Percentiles rank a stretch among this genome's conserved stretches.
Conservation (phyloP, 2,888 invertebrate species). For the Epiblema foenella region DNA sequence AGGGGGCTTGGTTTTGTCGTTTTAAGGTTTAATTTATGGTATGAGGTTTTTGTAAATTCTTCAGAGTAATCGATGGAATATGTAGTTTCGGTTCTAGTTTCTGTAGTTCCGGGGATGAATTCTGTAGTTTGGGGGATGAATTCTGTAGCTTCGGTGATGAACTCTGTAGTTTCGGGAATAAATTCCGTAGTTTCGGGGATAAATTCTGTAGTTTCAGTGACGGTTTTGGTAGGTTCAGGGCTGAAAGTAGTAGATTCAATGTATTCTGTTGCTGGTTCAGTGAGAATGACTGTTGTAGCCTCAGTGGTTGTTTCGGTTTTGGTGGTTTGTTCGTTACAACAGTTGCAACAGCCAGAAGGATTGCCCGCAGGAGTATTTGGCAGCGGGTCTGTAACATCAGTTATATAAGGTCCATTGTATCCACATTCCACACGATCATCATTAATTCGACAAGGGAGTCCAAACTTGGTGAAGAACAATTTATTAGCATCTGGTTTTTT, state of each 20-base stretch:
- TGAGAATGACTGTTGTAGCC: neutral
- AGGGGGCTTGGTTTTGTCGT: neutral
- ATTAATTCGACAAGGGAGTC: conserved; percentile 7
- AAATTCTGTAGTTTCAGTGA: neutral
- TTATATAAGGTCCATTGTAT: conserved; percentile 15
- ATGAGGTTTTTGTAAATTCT: neutral
- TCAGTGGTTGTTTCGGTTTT: neutral
- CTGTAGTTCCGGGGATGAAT: too few relatives aligned
- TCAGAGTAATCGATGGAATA: neutral
- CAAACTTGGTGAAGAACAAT: neutral
- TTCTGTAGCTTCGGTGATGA: neutral
- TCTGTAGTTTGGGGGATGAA: neutral
- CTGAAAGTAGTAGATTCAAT: neutral
- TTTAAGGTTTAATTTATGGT: neutral
- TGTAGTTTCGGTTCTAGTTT: neutral
- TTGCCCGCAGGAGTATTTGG: neutral
- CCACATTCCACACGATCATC: conserved; percentile 21
- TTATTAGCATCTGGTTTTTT: neutral
- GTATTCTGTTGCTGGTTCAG: neutral
- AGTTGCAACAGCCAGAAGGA: neutral
- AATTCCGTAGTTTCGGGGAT: neutral
- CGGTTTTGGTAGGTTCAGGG: neutral
- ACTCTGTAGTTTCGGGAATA: neutral
- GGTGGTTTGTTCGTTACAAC: neutral
- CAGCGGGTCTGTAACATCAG: neutral